phyloP scores from a whole-genome alignment of 2,113 vertebrate genomes.

The Megaceryle torquata region DNA sequence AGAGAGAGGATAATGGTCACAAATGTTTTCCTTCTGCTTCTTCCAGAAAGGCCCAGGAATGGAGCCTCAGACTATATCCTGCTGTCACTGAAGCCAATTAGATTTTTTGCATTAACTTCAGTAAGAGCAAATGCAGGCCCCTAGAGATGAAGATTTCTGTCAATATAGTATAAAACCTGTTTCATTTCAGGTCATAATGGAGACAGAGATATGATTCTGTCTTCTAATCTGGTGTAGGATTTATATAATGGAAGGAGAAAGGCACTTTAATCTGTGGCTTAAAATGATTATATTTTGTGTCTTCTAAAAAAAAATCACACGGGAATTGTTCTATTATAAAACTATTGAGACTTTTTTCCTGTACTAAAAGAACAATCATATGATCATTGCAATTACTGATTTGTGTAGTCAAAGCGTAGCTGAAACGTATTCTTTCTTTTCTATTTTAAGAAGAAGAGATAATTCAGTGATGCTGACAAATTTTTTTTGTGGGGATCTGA shows the following conservation, averaged over 20 bases:
- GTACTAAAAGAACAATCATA: constrained; percentile 16
- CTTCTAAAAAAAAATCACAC: not conserved
- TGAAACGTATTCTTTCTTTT: not conserved
- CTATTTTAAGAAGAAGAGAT: not conserved
- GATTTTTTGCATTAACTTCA: constrained; percentile 55
- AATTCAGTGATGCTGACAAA: not conserved
- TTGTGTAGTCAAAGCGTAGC: not conserved
- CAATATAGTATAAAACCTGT: constrained; percentile 43
- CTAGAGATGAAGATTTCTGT: constrained; percentile 52
- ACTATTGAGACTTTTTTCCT: constrained; percentile 11
- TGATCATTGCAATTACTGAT: constrained; percentile 27
- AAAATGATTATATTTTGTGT: constrained; percentile 32
- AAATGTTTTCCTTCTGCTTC: not conserved
- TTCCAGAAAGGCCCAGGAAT: not conserved
- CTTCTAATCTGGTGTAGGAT: constrained; percentile 32
- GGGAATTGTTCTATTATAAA: not conserved
- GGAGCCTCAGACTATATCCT: not conserved
- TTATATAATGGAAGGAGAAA: constrained; percentile 49
- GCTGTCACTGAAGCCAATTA: constrained; percentile 43
- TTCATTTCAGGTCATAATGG: constrained; percentile 34
- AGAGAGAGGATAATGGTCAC: not conserved
- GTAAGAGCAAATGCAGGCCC: constrained; percentile 48
- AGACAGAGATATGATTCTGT: constrained; percentile 15
- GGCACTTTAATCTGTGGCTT: constrained; percentile 8
- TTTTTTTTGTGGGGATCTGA: not conserved